Base-by-base conservation (phyloP, 2,113 vertebrate genomes). In the Phycodurus eques region DNA sequence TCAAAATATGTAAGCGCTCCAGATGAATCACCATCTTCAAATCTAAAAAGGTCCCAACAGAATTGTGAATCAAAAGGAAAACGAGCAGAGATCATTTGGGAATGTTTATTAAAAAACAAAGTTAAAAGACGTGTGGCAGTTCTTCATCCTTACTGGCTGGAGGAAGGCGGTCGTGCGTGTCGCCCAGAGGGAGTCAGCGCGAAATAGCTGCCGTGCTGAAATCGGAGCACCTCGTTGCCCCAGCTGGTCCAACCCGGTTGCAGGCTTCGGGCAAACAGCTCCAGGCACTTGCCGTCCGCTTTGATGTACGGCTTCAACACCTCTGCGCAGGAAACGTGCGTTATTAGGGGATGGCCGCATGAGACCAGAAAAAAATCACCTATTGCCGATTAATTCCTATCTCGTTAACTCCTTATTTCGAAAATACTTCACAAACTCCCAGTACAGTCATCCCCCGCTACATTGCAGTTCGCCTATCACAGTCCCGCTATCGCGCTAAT, bases 141-240 rank as follows among this genome's bases (percentile, higher is more conserved):
- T 56, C 47, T 69, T 27, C 39, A 44, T 68, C 73, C 39, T 20
- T 64, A 8, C 53, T 27, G 35, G 57, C 35, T 3, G 46, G 20
- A 27, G 19, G 1, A 15, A 9, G 8, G 0, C 10, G 56, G 39
- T 3, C 65, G 33, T 6, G 71, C 17, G 33, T 3, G 15, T 22
- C 4, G 13, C 3, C 81, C 75, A 1, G 63, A n/a, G 8, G 87
- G 74, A 8, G 84, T 83, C 68, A 84, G 20, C 54, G 83, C 87
- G 76, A 92, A 94, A 78, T 96, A 99, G 81, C 93, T 94, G 11
- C 89, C 17, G 10, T 96, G 96, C 83, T 99, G 98, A 78, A 97
- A 98, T 90, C 96, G 96, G 71, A 99, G 92, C 75, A 96, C 98
- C 88, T 99, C 96, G 0, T 99, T 99, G 77, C 97, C 98, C 97